These are phyloP conservation scores for Bombus superbus DNA, from an alignment of 1,140 invertebrate genomes.

Conservation along the genomic window DNA sequence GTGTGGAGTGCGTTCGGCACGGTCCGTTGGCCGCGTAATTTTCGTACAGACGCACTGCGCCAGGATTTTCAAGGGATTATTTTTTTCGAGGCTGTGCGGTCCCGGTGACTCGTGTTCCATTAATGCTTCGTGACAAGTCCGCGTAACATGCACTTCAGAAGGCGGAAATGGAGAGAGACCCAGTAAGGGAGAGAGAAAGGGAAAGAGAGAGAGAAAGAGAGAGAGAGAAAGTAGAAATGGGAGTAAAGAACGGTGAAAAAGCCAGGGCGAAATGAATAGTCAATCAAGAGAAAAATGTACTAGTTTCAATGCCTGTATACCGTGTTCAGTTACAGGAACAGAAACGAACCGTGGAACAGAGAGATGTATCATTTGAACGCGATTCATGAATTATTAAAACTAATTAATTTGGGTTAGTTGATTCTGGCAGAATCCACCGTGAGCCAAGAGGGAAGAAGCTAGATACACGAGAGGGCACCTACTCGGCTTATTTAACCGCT, in stretches of 20 bases:
- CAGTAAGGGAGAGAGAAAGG: neutral
- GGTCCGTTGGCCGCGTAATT: conserved; percentile 60
- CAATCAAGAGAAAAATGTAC: conserved; percentile 68
- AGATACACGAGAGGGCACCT: conserved; percentile 23
- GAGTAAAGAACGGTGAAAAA: neutral
- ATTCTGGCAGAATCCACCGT: conserved; percentile 54
- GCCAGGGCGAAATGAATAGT: conserved; percentile 61
- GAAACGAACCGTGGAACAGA: neutral
- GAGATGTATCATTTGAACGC: conserved; percentile 54
- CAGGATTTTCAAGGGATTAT: conserved; percentile 62
- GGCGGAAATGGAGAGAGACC: neutral
- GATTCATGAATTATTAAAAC: conserved; percentile 73
- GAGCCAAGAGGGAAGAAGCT: neutral
- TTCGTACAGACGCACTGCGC: conserved; percentile 45
- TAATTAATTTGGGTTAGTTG: conserved; percentile 70
- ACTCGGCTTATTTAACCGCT: conserved; percentile 53
- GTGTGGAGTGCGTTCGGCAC: conserved; percentile 48
- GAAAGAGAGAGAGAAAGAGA: neutral
- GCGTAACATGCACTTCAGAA: conserved; percentile 42
- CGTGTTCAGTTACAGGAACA: conserved; percentile 12
- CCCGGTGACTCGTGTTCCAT: conserved; percentile 54
- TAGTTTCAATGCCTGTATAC: conserved; percentile 40
- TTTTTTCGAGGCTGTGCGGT: conserved; percentile 36
- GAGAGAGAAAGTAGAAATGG: neutral
- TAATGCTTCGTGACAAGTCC: conserved; percentile 37